These are phyloP conservation scores for Oriolus oriolus DNA, from an alignment of 2,113 vertebrate genomes.

Conservation along the genomic window DNA sequence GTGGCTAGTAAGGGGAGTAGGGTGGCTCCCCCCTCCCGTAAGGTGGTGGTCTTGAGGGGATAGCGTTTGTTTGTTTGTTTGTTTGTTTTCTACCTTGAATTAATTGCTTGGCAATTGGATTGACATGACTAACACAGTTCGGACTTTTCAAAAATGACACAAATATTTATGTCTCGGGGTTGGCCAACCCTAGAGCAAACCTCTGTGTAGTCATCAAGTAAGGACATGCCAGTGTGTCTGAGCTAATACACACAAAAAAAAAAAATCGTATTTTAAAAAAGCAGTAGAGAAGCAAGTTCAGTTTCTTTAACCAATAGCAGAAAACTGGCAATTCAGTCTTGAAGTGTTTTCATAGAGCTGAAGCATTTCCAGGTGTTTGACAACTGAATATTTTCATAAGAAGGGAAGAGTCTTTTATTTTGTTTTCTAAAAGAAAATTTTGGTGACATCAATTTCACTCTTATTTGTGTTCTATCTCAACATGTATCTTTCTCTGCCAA, in stretches of 20 bases:
- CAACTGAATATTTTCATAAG: not conserved
- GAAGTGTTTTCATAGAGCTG: not conserved
- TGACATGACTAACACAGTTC: not conserved
- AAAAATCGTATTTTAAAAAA: not conserved
- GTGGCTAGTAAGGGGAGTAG: not conserved
- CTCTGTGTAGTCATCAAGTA: not conserved
- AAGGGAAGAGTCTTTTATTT: not conserved
- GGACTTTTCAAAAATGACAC: not conserved
- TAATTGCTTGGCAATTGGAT: not conserved
- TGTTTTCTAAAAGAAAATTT: not conserved
- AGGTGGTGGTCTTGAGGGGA: accelerated
- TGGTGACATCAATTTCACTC: not conserved
- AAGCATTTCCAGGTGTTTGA: not conserved
- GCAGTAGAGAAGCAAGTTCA: not conserved
- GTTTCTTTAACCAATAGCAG: not conserved
- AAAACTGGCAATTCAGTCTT: not conserved
- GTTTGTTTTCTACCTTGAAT: not conserved
- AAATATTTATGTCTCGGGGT: not conserved
- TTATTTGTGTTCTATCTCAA: not conserved
- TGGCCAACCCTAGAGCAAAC: not conserved
- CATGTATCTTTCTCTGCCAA: not conserved
- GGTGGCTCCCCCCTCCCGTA: not conserved
- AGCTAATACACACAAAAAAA: not conserved
- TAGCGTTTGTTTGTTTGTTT: not conserved
- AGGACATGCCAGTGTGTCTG: not conserved